phyloP scores from a whole-genome alignment of 1,140 invertebrate species.

The Zaprionus kolodkinae region DNA sequence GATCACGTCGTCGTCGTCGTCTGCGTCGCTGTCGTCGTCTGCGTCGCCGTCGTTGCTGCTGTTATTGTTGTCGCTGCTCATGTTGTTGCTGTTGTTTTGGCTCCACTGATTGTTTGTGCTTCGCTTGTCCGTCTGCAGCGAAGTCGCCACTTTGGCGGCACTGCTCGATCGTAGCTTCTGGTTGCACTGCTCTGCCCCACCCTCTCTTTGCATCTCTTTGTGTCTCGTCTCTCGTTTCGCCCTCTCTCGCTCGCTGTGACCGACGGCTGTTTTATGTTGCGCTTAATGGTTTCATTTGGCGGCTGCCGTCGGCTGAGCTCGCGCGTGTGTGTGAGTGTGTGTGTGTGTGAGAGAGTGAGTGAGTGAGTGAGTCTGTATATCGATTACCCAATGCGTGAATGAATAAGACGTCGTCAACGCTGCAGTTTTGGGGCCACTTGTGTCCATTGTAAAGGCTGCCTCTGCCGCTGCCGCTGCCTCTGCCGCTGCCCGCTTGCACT shows the following conservation, averaged over 20 bases:
- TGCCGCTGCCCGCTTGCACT: background rate
- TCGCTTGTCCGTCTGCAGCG: slow-evolving; percentile 51
- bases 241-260: slow-evolving; percentile 16
- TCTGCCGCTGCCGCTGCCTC: slow-evolving; percentile 8
- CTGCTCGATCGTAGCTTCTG: slow-evolving; percentile 74
- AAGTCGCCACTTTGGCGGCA: slow-evolving; percentile 71
- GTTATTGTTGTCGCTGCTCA: slow-evolving; percentile 23
- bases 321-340: slow-evolving; percentile 11
- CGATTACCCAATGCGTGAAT: slow-evolving; percentile 79
- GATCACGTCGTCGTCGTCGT: slow-evolving; percentile 66
- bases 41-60: slow-evolving; percentile 39
- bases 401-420: slow-evolving; percentile 69
- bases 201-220: slow-evolving; percentile 9
- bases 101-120: slow-evolving; percentile 67
- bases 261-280: slow-evolving; percentile 71
- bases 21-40: slow-evolving; percentile 30
- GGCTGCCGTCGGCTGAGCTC: slow-evolving; percentile 36
- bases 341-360: background rate
- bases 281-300: slow-evolving; percentile 79
- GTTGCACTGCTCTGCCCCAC: slow-evolving; percentile 62
- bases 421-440: slow-evolving; percentile 69
- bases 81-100: slow-evolving; percentile 53
- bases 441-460: slow-evolving; percentile 58
- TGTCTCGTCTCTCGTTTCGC: background rate
- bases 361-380: slow-evolving; percentile 55